These are phyloP conservation scores for Nematopogon swammerdamellus DNA, from an alignment of 2,888 invertebrate genomes.

Conservation along the genomic window DNA sequence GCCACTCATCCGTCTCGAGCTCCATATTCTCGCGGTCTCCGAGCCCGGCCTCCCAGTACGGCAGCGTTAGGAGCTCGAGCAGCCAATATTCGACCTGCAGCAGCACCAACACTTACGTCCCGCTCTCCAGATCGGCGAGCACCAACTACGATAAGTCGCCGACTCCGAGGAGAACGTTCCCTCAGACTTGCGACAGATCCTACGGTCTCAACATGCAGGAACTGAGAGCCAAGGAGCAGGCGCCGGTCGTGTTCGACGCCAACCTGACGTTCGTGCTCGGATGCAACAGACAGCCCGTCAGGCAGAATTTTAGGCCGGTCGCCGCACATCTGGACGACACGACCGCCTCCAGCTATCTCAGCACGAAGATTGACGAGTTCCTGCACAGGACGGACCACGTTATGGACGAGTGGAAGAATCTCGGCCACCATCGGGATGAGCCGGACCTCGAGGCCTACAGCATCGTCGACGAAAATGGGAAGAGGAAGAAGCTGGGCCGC, in stretches of 20 bases:
- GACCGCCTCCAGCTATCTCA: conserved; percentile 74
- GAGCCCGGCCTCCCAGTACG: conserved; percentile 43
- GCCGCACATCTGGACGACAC: conserved; percentile 75
- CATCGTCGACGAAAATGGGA: conserved; percentile 16
- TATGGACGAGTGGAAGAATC: conserved; percentile 80
- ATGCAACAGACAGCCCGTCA: conserved; percentile 65
- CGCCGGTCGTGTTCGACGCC: conserved; percentile 79
- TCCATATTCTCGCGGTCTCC: conserved; percentile 52
- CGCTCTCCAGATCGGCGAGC: conserved; percentile 41
- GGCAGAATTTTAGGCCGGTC: conserved; percentile 65
- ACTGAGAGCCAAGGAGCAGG: conserved; percentile 63
- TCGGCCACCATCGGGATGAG: conserved; percentile 61
- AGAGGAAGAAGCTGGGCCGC: conserved; percentile 48
- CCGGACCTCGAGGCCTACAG: conserved; percentile 32
- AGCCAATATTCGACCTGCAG: conserved; percentile 49
- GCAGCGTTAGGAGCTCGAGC: conserved; percentile 36
- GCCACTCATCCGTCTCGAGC: conserved; percentile 31
- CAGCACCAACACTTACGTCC: conserved; percentile 40
- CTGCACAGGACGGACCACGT: conserved; percentile 81
- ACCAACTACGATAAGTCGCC: conserved; percentile 41
- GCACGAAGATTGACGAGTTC: conserved; percentile 75
- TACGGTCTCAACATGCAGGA: conserved; percentile 55
- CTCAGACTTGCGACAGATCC: conserved; percentile 54
- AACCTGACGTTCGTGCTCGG: conserved; percentile 78
- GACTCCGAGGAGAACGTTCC: conserved; percentile 66